These are phyloP conservation scores for Andricus curvator DNA, from an alignment of 2,888 invertebrate genomes.

Conservation along the genomic window DNA sequence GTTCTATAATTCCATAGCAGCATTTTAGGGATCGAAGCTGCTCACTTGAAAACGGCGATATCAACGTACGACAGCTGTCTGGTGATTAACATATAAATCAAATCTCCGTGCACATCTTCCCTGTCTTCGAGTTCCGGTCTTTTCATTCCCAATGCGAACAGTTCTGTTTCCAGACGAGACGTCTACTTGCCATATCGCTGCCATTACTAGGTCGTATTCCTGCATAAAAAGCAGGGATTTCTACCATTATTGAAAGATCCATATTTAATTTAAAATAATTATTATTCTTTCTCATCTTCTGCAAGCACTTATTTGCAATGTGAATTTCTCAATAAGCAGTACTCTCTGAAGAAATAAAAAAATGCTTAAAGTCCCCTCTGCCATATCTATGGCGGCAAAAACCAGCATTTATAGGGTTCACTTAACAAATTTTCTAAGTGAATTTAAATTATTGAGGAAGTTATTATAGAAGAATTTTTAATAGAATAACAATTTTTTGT, in stretches of 20 bases:
- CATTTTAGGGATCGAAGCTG: conserved; percentile 44
- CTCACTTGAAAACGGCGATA: conserved; percentile 64
- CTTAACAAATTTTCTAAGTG: no score
- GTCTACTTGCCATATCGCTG: background rate
- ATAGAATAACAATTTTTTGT: no score
- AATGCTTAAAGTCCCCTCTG: no score
- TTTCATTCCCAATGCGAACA: conserved; percentile 6
- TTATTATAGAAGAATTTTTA: no score
- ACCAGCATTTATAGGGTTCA: no score
- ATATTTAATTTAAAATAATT: background rate
- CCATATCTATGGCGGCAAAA: no score
- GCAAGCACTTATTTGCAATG: background rate
- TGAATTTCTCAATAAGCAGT: background rate
- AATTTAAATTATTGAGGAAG: no score
- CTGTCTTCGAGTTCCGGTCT: conserved; percentile 22
- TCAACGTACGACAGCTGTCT: conserved; percentile 65
- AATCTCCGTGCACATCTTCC: conserved; percentile 61
- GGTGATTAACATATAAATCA: conserved; percentile 77
- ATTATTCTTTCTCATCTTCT: background rate
- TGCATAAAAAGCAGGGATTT: background rate
- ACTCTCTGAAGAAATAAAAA: background rate
- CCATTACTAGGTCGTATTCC: background rate
- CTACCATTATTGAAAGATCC: background rate
- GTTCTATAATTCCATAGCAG: background rate
- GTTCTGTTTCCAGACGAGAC: background rate